phyloP scores from a whole-genome alignment of 2,113 vertebrate genomes.

The Microcebus murinus region DNA sequence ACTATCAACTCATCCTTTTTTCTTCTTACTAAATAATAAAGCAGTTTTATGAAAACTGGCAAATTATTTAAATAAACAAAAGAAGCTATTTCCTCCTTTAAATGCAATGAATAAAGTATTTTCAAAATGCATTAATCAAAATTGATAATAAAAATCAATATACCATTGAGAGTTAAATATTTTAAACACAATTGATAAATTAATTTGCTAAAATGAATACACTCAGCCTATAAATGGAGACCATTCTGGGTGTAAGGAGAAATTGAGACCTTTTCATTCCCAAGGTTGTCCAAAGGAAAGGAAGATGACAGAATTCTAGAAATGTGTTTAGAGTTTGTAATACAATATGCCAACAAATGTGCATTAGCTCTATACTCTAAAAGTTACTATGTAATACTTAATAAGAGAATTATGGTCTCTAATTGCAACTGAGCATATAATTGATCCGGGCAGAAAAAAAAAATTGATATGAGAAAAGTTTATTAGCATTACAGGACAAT shows the following conservation, averaged over 20 bases:
- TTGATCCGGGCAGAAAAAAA: background rate
- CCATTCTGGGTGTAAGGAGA: background rate
- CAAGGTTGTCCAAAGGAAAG: conserved; percentile 35
- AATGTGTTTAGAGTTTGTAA: background rate
- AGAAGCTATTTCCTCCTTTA: conserved; percentile 47
- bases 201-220: conserved; percentile 47
- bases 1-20: conserved; percentile 54
- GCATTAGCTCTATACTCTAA: conserved; percentile 16
- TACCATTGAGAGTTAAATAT: conserved; percentile 48
- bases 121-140: conserved; percentile 52
- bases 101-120: conserved; percentile 53
- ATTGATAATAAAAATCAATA: conserved; percentile 43
- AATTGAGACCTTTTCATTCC: conserved; percentile 42
- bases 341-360: conserved; percentile 13
- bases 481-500: background rate
- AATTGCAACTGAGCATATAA: background rate
- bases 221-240: background rate
- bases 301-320: background rate
- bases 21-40: conserved; percentile 52
- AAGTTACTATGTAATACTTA: background rate
- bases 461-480: background rate
- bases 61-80: conserved; percentile 60
- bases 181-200: conserved; percentile 53
- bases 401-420: background rate
- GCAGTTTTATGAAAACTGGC: conserved; percentile 37